Evolutionary conservation across 2,797 vertebrate species (phyloP), one percentile per base, ranked within the genome.

Genomic region (Enteromius anoplus): DNA sequence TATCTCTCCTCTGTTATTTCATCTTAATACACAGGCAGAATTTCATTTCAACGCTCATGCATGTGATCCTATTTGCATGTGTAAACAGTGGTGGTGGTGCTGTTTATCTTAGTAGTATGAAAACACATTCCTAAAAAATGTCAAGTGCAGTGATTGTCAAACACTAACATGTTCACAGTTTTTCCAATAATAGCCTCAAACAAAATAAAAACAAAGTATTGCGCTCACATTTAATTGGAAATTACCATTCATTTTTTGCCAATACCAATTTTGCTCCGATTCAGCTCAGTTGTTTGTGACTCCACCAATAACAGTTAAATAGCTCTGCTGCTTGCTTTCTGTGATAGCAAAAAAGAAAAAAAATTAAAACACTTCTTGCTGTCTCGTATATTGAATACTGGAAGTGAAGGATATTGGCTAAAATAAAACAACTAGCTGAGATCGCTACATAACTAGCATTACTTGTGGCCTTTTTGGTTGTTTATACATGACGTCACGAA

Each of bases 81-180:
- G 45, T 32, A 49, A 73, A 73, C 64, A 11, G 17, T 40, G 14
- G 1, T 45, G 19, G 65, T 75, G 72, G 11, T 26, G 23, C 17
- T 47, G 2, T 51, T 53, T 65, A 40, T 34, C 29, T 75, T 75
- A 82, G 71, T 72, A 49, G 79, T 72, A 23, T 62, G 26, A 81
- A 47, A 32, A 51, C 1, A n/a, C 3, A 1, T 12, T 19, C 1
- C 32, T 55, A 26, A 32, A 45, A 82, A 72, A 23, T 10, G 7
- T 73, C 21, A 29, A 32, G 64, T 76, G 49, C 34, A 3, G 23
- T 76, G 81, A 83, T 83, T 83, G 81, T 83, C 80, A 82, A 79
- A 75, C 29, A 66, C 32, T 75, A 75, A 53, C 17, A n/a, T 49
- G 2, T 62, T 72, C 68, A 72, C 68, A 72, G 69, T 60, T 80